Evolutionary conservation across 1,140 invertebrate species (phyloP).

Genomic region (Chironomus tepperi): DNA sequence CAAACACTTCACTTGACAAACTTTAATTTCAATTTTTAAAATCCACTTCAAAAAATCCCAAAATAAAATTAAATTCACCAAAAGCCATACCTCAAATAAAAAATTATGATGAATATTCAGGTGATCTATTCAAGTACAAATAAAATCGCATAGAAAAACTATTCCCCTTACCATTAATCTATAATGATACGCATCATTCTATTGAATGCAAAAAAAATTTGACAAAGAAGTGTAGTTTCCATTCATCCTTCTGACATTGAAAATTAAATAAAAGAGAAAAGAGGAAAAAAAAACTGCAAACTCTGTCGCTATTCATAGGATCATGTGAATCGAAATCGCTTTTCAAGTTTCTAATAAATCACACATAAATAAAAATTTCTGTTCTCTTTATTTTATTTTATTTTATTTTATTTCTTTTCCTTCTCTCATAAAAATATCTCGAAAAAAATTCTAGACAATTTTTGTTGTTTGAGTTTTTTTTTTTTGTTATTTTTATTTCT

Average conservation of each 20-base stretch:
- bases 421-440: slow-evolving; percentile 3
- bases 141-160: background rate
- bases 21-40: no score
- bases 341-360: slow-evolving; percentile 10
- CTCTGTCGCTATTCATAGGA: background rate
- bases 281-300: background rate
- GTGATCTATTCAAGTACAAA: slow-evolving; percentile 1
- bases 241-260: background rate
- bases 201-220: background rate
- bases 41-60: no score
- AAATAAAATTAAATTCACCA: no score
- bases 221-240: background rate
- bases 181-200: background rate
- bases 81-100: no score
- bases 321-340: slow-evolving; percentile 1
- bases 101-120: background rate
- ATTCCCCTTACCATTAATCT: background rate
- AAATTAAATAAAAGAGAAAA: background rate
- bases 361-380: background rate
- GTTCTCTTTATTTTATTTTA: background rate
- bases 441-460: slow-evolving; percentile 17
- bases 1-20: no score
- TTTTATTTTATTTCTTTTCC: background rate
- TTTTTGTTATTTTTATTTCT: slow-evolving; percentile 9
- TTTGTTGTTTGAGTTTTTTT: slow-evolving; percentile 16